Conservation (phyloP, 2,888 invertebrate species). For the Habrosyne pyritoides region DNA sequence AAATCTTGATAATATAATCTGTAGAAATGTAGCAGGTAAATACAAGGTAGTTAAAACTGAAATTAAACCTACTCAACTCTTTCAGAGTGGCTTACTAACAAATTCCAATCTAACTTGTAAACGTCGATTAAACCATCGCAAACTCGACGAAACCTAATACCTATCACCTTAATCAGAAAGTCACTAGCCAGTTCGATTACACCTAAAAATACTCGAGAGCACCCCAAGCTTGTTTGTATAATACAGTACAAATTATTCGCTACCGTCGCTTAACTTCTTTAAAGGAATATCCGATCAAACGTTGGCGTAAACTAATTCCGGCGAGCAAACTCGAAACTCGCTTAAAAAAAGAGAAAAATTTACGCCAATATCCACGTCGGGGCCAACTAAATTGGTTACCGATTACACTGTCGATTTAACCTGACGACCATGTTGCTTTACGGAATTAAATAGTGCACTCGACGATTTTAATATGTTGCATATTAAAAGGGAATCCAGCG, state of each 20-base stretch:
- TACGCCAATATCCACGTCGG: conserved; percentile 61
- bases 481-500: background rate
- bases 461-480: conserved; percentile 15
- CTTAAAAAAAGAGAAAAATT: conserved; percentile 63
- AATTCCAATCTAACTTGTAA: conserved; percentile 14
- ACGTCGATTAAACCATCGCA: conserved; percentile 11
- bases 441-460: conserved; percentile 30
- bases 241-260: conserved; percentile 58
- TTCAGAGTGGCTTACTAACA: conserved; percentile 4
- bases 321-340: conserved; percentile 74
- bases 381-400: conserved; percentile 71
- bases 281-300: conserved; percentile 81
- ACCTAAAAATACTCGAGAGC: conserved; percentile 47
- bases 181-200: conserved; percentile 52
- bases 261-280: conserved; percentile 68
- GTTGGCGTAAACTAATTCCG: conserved; percentile 79
- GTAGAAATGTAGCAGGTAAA: background rate
- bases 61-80: background rate
- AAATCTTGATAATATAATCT: no score
- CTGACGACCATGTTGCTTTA: conserved; percentile 34
- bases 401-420: conserved; percentile 74
- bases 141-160: conserved; percentile 24
- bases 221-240: conserved; percentile 49
- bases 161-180: conserved; percentile 33
- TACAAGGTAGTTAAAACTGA: background rate